Base-by-base conservation (phyloP, 2,113 vertebrate genomes). In the Xyliphius kryptos region DNA sequence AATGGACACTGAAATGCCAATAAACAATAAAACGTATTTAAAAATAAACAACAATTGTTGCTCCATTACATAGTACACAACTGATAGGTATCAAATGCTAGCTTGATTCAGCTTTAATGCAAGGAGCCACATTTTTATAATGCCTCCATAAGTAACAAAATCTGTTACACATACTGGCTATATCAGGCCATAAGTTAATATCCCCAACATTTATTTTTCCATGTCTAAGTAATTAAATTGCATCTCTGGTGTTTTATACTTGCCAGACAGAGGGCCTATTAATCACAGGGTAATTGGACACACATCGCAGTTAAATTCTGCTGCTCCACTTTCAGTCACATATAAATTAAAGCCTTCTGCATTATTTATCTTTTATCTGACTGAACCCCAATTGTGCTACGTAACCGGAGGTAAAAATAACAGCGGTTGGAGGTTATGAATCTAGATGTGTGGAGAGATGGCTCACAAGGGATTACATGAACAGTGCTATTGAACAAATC, bases 241-340 rank as follows among this genome's bases (percentile, higher is more conserved):
- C 73, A 62, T 76, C 74, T 69, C 15, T 69, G 75, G 71, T 63
- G 70, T 72, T 75, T 78, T 70, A 58, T 76, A 73, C 74, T 73
- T 71, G 17, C 66, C 74, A 54, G 77, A 77, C 76, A 73, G 61
- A 81, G 82, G 72, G 75, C 69, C 73, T 77, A 82, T 85, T 85
- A 82, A 85, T 85, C 82, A 83, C 59, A 63, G 67, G 67, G 76
- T 84, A 86, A 87, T 85, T 85, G 80, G 70, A 80, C 79, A 82
- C 79, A 76, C 72, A 76, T 74, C 70, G 61, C 74, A 79, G 78
- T 82, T 81, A 81, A 84, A 83, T 77, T 75, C 57, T 36, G 52
- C 75, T 65, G 77, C 77, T 80, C 74, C 73, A 78, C 79, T 79
- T 80, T 74, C 68, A 79, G 72, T 82, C 81, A 79, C 53, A 66